Percentiles rank a stretch among this genome's conserved stretches.
These are phyloP conservation scores for Cabera pusaria DNA, from an alignment of 2,888 invertebrate genomes.

Conservation along the genomic window DNA sequence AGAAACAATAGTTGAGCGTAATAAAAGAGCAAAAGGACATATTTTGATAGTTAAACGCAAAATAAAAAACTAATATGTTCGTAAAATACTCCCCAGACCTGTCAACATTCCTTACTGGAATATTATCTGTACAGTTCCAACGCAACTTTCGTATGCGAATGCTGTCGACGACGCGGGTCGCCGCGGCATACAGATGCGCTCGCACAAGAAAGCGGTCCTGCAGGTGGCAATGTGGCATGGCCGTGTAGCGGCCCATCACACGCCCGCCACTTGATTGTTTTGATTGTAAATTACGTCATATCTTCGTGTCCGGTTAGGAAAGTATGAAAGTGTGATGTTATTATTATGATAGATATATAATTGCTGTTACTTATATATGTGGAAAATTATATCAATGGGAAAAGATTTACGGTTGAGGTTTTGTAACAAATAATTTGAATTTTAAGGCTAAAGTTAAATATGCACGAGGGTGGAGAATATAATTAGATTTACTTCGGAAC, in stretches of 20 bases:
- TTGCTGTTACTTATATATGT: no score
- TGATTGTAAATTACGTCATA: slow-evolving; percentile 36
- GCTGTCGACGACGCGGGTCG: slow-evolving; percentile 14
- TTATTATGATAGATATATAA: not conserved
- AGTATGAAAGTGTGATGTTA: slow-evolving; percentile 8
- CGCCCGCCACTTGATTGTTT: slow-evolving; percentile 39
- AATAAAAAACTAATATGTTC: no score
- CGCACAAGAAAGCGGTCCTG: slow-evolving; percentile 43
- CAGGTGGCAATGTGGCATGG: slow-evolving; percentile 39
- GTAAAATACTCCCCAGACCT: no score
- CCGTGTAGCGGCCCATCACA: slow-evolving; percentile 17
- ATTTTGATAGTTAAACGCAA: no score
- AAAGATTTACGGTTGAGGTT: no score
- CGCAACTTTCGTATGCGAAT: slow-evolving; percentile 21
- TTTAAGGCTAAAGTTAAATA: no score
- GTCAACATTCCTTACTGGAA: slow-evolving; percentile 1
- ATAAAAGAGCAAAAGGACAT: no score
- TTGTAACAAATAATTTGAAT: no score
- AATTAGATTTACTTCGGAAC: no score
- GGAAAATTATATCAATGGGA: no score
- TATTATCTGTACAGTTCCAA: not conserved
- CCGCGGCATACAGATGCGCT: slow-evolving; percentile 19
- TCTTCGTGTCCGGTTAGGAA: slow-evolving; percentile 13
- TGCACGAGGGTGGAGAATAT: no score
- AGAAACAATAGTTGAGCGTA: no score